Base-by-base conservation (phyloP, 2,113 vertebrate genomes). In the Eolophus roseicapilla region DNA sequence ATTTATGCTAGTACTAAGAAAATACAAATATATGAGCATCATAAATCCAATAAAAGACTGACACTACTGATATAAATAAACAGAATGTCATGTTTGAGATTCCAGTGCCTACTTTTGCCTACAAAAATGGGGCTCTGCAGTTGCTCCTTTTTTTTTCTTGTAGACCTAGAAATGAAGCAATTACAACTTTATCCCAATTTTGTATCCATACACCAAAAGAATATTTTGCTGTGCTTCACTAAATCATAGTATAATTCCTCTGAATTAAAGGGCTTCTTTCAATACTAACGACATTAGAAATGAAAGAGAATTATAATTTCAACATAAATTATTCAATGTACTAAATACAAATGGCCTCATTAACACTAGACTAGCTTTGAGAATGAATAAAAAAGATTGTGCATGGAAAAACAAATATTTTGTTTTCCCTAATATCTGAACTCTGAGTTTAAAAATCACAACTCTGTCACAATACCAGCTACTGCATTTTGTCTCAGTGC, bases 301-400 rank as follows among this genome's bases (percentile, higher is more conserved):
- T 62, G 21, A 90, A 90, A 94, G 55, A 88, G 12, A 95, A 94
- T 82, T 78, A 52, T 49, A 69, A 79, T 92, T 94, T 92, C 47
- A 75, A 46, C n/a, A 83, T 68, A 90, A 93, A 84, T 78, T 90
- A 68, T 93, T 83, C 73, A 70, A 92, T 83, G 31, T 31, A 46
- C 69, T 92, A 95, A 68, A 93, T 70, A 92, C 23, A 92, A 94
- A 90, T 33, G 39, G n/a, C 60, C 39, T 95, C 47, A 92, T 93
- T 94, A 94, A 89, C 74, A 35, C 49, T 46, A 90, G 25, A 33
- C 43, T 95, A 80, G 47, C 69, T 87, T 85, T 87, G 49, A 87
- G 33, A 95, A 85, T 73, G 27, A 84, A 69, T 50, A 74, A 91
- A 93, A 91, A 93, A 65, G 52, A 82, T 63, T 35, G 87, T 63